Evolutionary conservation across 2,888 invertebrate genomes (phyloP).

Genomic region (Pseudococcus jackbeardsleyi): DNA sequence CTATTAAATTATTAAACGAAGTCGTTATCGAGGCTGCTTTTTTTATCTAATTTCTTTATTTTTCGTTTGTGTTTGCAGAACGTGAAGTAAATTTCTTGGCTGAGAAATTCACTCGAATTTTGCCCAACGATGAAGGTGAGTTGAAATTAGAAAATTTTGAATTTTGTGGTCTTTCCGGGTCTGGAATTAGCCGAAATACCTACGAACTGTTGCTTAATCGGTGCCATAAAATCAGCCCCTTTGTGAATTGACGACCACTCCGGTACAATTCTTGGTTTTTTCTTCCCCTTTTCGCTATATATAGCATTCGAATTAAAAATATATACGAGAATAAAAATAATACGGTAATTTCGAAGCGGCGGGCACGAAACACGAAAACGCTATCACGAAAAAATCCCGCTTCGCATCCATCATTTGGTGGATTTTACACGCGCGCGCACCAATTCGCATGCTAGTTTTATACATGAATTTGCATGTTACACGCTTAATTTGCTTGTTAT

Average conservation of each 20-base stretch:
- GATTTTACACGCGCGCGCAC: constrained; percentile 60
- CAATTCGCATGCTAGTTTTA: constrained; percentile 42
- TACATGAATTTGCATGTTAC: constrained; percentile 63
- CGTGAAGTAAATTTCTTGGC: constrained; percentile 22
- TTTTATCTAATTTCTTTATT: constrained; percentile 19
- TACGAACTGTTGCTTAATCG: constrained; percentile 44
- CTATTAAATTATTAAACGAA: constrained; percentile 1
- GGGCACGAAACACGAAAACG: constrained; percentile 62
- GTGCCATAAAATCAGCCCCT: constrained; percentile 25
- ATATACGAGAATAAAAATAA: constrained; percentile 49
- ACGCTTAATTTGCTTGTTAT: constrained; percentile 64
- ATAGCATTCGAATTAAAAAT: constrained; percentile 45
- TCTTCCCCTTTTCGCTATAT: not conserved
- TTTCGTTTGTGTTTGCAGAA: constrained; percentile 2
- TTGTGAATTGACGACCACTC: not conserved
- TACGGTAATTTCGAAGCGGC: constrained; percentile 53
- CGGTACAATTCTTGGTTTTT: not conserved
- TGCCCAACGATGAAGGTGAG: constrained; percentile 1
- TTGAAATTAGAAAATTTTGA: not conserved
- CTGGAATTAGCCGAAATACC: not conserved
- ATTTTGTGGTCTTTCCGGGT: not conserved
- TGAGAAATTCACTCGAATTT: not conserved
- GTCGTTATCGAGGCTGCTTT: not conserved
- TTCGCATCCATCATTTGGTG: constrained; percentile 58
- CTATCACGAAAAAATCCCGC: constrained; percentile 62